phyloP scores from a whole-genome alignment of 2,888 invertebrate species.

The Pristionchus arcanus region DNA sequence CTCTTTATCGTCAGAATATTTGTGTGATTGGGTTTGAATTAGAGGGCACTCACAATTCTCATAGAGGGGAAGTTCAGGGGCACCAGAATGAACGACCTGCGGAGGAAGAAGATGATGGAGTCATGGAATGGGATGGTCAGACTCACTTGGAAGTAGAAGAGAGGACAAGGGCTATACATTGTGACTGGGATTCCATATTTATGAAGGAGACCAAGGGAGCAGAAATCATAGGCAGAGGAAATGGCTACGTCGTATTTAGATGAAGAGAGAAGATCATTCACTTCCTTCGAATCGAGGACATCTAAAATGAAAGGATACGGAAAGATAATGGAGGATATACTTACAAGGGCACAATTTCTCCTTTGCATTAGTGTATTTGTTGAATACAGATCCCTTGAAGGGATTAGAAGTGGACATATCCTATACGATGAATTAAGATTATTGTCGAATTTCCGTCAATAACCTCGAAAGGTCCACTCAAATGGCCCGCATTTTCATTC shows the following conservation, averaged over 20 bases:
- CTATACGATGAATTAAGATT: not conserved
- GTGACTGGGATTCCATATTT: slow-evolving; percentile 23
- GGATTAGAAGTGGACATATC: not conserved
- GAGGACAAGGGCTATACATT: slow-evolving; percentile 15
- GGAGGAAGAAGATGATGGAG: not conserved
- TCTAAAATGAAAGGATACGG: not conserved
- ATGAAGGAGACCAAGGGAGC: not conserved
- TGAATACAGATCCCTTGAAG: not conserved
- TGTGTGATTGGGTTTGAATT: not conserved
- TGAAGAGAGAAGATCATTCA: not conserved
- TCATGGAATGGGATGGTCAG: too few species aligned
- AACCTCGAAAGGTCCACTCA: not conserved
- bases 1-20: not conserved
- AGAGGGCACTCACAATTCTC: slow-evolving; percentile 25
- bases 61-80: slow-evolving; percentile 9
- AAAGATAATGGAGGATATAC: not conserved
- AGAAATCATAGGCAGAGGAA: slow-evolving; percentile 9
- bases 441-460: not conserved
- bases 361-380: not conserved
- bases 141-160: slow-evolving; percentile 36
- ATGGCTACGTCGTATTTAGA: slow-evolving; percentile 12
- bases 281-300: slow-evolving; percentile 26
- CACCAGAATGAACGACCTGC: not conserved
- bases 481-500: slow-evolving; percentile 16
- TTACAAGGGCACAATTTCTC: slow-evolving; percentile 18